Conservation (phyloP, 2,797 vertebrate genomes). For the Stomatorhinus walkeri region DNA sequence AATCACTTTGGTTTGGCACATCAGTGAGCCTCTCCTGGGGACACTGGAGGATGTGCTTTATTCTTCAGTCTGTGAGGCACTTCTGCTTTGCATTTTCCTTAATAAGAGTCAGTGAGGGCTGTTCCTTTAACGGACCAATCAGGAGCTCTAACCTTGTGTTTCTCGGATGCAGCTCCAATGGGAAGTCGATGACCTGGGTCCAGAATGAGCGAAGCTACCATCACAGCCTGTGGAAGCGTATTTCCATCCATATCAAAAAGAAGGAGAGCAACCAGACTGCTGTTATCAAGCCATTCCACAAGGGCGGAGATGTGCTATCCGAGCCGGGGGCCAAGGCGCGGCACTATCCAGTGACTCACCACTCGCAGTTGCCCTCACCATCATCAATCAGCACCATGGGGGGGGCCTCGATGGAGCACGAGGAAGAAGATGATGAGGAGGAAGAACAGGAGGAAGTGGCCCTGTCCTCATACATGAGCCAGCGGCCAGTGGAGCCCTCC, state of each 20-base stretch:
- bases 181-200: conserved; percentile 87
- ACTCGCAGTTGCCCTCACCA: conserved; percentile 65
- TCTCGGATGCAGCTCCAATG: conserved; percentile 72
- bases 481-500: conserved; percentile 44
- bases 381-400: conserved; percentile 68
- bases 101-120: not conserved
- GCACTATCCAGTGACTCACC: conserved; percentile 60
- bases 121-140: not conserved
- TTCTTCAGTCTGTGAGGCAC: not conserved
- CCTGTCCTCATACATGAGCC: conserved; percentile 64
- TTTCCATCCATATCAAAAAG: conserved; percentile 93
- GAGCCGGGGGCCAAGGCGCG: conserved; percentile 64
- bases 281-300: conserved; percentile 94
- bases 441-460: conserved; percentile 33
- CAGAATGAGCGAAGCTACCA: conserved; percentile 79
- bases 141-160: not conserved
- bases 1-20: not conserved
- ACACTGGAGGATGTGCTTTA: not conserved
- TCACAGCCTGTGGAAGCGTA: conserved; percentile 88
- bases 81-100: not conserved
- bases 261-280: conserved; percentile 89
- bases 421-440: conserved; percentile 52
- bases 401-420: conserved; percentile 60
- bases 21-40: not conserved
- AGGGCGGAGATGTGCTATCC: conserved; percentile 59